These are phyloP conservation scores for Lochmaea crataegi DNA, from an alignment of 2,888 invertebrate genomes.

Conservation along the genomic window DNA sequence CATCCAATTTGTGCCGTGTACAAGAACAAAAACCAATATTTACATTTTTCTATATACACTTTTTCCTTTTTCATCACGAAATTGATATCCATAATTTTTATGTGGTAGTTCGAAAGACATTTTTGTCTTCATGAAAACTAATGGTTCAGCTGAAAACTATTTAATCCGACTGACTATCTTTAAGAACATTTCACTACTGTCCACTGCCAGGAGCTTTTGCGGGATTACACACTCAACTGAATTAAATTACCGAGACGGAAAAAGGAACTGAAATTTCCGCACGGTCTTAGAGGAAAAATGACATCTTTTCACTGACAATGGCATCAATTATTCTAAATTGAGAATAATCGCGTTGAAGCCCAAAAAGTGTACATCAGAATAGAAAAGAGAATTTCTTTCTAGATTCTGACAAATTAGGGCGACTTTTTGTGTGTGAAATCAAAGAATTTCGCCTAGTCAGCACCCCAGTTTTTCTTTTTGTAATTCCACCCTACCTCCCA, in stretches of 20 bases:
- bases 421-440: neutral
- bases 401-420: constrained; percentile 2
- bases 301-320: neutral
- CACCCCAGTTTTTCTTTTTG: neutral
- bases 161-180: neutral
- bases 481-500: neutral
- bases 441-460: constrained; percentile 17
- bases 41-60: too few relatives aligned
- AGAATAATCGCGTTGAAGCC: constrained; percentile 3
- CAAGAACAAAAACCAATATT: too few relatives aligned
- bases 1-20: too few relatives aligned
- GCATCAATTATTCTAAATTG: constrained; percentile 16
- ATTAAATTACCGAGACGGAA: neutral
- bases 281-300: neutral
- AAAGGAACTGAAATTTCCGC: neutral
- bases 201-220: neutral
- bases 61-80: too few relatives aligned
- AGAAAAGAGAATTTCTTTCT: neutral
- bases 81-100: too few relatives aligned
- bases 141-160: neutral
- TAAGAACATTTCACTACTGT: neutral
- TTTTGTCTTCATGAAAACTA: too few relatives aligned
- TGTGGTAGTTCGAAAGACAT: too few relatives aligned
- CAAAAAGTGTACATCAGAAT: neutral
- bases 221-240: neutral